These are phyloP conservation scores for Misgurnus anguillicaudatus DNA, from an alignment of 2,113 vertebrate species.

Conservation along the genomic window DNA sequence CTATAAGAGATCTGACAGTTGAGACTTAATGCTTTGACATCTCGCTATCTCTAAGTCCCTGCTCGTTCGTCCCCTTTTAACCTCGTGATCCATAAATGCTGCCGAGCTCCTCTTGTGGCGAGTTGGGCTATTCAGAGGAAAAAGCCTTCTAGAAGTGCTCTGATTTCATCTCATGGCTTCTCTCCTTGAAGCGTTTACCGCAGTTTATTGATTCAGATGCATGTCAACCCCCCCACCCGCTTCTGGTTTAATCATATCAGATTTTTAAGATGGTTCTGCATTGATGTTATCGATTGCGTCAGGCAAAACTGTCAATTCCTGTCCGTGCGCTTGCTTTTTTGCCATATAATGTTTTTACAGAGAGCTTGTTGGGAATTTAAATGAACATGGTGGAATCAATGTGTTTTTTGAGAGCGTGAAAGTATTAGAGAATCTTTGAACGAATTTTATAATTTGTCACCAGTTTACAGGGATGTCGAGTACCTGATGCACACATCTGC, in stretches of 20 bases:
- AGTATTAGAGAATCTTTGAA: constrained; percentile 54
- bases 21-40: constrained; percentile 60
- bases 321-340: constrained; percentile 55
- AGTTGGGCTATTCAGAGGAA: constrained; percentile 23
- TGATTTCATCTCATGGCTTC: constrained; percentile 58
- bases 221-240: neutral
- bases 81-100: constrained; percentile 58
- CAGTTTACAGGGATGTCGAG: constrained; percentile 46
- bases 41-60: constrained; percentile 52
- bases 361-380: constrained; percentile 54
- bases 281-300: constrained; percentile 63
- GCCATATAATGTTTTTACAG: constrained; percentile 48
- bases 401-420: constrained; percentile 45
- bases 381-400: constrained; percentile 62
- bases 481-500: constrained; percentile 30
- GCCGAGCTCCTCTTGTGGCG: constrained; percentile 41
- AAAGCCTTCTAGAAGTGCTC: constrained; percentile 18
- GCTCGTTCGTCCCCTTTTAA: constrained; percentile 56
- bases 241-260: constrained; percentile 68
- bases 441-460: constrained; percentile 48
- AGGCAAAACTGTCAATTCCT: constrained; percentile 65
- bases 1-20: constrained; percentile 54
- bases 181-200: constrained; percentile 57
- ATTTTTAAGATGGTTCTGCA: constrained; percentile 61
- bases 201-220: constrained; percentile 58